These are phyloP conservation scores for Macrochelys suwanniensis DNA, from an alignment of 2,797 vertebrate genomes.

Conservation along the genomic window DNA sequence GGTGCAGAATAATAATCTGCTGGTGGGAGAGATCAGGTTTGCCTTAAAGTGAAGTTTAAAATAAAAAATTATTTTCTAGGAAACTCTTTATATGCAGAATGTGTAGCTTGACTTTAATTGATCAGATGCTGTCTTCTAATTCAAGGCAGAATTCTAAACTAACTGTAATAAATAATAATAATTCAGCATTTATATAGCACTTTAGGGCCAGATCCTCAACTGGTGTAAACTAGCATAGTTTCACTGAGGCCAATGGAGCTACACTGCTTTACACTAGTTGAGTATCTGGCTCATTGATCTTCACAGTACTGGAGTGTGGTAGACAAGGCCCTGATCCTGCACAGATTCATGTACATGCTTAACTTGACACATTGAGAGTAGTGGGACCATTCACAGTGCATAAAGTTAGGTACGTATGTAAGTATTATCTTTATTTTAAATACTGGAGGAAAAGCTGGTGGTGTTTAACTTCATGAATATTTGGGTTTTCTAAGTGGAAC, in stretches of 20 bases:
- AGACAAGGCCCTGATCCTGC: not conserved
- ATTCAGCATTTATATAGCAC: not conserved
- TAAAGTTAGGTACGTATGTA: too few relatives aligned
- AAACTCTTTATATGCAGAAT: not conserved
- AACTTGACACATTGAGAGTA: accelerated
- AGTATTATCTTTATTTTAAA: not conserved
- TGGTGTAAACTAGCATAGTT: not conserved
- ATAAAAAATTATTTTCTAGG: not conserved
- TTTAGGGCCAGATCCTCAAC: not conserved
- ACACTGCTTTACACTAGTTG: not conserved
- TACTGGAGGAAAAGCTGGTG: not conserved
- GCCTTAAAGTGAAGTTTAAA: not conserved
- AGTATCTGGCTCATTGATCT: not conserved
- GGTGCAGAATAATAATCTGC: not conserved
- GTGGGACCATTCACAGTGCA: not conserved
- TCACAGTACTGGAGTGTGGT: not conserved
- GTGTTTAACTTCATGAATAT: not conserved
- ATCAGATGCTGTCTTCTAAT: accelerated
- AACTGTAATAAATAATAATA: not conserved
- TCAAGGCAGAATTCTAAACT: not conserved
- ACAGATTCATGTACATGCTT: accelerated
- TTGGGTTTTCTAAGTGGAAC: not conserved
- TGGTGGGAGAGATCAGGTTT: not conserved
- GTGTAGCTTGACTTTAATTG: not conserved
- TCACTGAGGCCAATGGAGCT: not conserved